Conservation (phyloP, 2,797 vertebrate species). For the Galaxias olidus region DNA sequence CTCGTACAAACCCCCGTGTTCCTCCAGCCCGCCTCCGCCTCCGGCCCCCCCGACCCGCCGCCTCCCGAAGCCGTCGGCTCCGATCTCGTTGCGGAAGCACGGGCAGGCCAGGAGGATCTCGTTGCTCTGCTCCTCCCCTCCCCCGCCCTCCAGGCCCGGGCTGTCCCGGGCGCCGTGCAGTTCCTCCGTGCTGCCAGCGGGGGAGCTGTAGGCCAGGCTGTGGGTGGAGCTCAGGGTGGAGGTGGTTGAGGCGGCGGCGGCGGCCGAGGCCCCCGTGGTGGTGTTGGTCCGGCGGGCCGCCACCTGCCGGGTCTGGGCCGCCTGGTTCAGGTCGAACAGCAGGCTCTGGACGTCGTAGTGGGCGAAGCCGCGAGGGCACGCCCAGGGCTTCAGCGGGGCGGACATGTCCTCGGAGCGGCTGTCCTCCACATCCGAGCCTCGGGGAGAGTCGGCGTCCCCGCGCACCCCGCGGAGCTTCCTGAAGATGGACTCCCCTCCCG, state of each 20-base stretch:
- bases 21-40: conserved; percentile 72
- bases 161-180: conserved; percentile 85
- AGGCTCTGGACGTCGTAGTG: conserved; percentile 97
- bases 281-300: conserved; percentile 91
- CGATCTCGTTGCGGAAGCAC: conserved; percentile 96
- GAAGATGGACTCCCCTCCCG: conserved; percentile 95
- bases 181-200: conserved; percentile 94
- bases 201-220: conserved; percentile 87
- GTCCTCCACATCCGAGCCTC: conserved; percentile 87
- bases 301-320: conserved; percentile 84
- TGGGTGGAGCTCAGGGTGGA: conserved; percentile 91
- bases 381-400: conserved; percentile 81
- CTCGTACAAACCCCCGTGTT: conserved; percentile 86
- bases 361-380: conserved; percentile 91
- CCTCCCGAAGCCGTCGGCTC: conserved; percentile 82
- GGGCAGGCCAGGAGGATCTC: conserved; percentile 93
- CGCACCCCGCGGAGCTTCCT: conserved; percentile 91
- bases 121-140: conserved; percentile 88
- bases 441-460: conserved; percentile 85
- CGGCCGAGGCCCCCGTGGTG: conserved; percentile 93
- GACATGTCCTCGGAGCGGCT: conserved; percentile 83
- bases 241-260: conserved; percentile 88
- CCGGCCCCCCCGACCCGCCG: conserved; percentile 79
- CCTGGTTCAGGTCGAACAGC: conserved; percentile 93
- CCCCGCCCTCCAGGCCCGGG: conserved; percentile 82